Evolutionary conservation across 1,140 invertebrate genomes (phyloP).

Genomic region (Caenorhabditis inopinata): DNA sequence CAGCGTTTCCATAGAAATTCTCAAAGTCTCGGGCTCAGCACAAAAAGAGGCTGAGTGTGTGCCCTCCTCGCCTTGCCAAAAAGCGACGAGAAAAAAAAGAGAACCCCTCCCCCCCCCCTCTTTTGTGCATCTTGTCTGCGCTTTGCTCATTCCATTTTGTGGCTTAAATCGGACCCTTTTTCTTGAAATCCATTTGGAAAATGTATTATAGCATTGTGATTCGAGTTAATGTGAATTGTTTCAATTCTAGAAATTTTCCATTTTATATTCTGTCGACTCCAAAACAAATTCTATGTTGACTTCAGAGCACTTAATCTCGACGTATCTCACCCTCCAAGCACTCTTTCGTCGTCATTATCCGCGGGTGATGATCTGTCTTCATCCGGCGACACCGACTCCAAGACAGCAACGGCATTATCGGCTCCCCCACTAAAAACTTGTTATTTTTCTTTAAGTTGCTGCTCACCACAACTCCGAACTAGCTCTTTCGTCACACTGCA

Average conservation of each 20-base stretch:
- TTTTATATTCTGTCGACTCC: neutral
- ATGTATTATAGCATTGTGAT: too few species aligned
- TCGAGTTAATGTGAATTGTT: too few species aligned
- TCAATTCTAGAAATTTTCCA: neutral
- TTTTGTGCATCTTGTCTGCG: too few species aligned
- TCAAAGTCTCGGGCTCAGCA: neutral
- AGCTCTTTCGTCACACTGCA: too few species aligned
- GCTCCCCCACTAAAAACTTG: slow-evolving; percentile 23
- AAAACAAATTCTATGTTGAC: neutral
- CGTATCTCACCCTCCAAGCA: neutral
- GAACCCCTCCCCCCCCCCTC: too few species aligned
- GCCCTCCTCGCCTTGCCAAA: too few species aligned
- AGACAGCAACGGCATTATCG: slow-evolving; percentile 5
- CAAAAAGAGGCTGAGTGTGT: neutral
- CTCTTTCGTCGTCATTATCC: slow-evolving; percentile 5
- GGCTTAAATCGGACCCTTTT: too few species aligned
- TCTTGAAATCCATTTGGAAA: too few species aligned
- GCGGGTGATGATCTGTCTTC: slow-evolving; percentile 21
- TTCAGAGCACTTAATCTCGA: slow-evolving; percentile 14
- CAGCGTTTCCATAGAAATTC: slow-evolving; percentile 31
- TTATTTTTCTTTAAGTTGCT: too few species aligned
- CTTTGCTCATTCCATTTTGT: neutral
- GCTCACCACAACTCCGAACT: too few species aligned
- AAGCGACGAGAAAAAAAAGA: too few species aligned
- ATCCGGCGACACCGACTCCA: slow-evolving; percentile 26